Conservation (phyloP, 2,113 vertebrate genomes). For the Mesocricetus auratus region DNA sequence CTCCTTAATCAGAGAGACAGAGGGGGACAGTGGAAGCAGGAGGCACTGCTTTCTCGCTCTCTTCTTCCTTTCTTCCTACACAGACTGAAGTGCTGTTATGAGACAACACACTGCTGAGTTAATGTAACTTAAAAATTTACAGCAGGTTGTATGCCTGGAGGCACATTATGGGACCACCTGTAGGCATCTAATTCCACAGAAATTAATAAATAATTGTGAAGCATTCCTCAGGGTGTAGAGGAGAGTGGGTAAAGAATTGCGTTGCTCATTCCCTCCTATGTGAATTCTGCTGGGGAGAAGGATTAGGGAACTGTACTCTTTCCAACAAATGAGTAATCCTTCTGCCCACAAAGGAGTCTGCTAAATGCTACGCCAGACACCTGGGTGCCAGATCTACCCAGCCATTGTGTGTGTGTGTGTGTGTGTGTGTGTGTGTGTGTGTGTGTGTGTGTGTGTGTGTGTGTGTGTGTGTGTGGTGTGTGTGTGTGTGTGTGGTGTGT, state of each 20-base stretch:
- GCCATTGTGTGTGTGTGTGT: background rate
- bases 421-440: background rate
- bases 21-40: background rate
- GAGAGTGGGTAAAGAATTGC: conserved; percentile 49
- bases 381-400: conserved; percentile 53
- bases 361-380: conserved; percentile 59
- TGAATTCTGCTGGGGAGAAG: conserved; percentile 62
- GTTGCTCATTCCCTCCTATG: conserved; percentile 64
- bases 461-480: background rate
- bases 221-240: conserved; percentile 44
- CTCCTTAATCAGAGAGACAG: background rate
- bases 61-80: conserved; percentile 46
- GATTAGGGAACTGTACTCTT: conserved; percentile 63
- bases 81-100: conserved; percentile 46
- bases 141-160: conserved; percentile 66
- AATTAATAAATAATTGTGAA: conserved; percentile 71
- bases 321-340: conserved; percentile 69
- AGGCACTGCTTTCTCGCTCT: conserved; percentile 10
- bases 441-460: background rate
- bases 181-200: conserved; percentile 66
- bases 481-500: background rate
- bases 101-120: conserved; percentile 66
- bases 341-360: conserved; percentile 56
- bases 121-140: conserved; percentile 70
- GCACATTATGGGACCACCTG: conserved; percentile 74